Base-by-base conservation (phyloP, 2,888 invertebrate species). In the Scaeva pyrastri region DNA sequence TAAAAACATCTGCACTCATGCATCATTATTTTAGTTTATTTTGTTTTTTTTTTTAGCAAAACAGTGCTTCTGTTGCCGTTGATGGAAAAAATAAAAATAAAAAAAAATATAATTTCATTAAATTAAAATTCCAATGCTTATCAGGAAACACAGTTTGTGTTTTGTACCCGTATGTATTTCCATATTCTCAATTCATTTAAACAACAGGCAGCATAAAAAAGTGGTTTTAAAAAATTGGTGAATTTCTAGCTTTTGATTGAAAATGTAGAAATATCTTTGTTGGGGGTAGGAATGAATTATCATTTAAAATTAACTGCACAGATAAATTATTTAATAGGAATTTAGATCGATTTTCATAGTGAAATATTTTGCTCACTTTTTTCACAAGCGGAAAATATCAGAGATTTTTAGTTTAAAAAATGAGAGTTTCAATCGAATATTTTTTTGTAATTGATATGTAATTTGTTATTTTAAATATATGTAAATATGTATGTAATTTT, bases 1-100 rank as follows among this genome's bases (percentile, higher is more conserved):
- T 36, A 79, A 74, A 78, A 75, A 71, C 19, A 21, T 41, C 14
- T 81, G 62, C 70, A 66, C 56, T 71, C 84, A 78, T 84, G 78
- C 78, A 74, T 84, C 48, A 83, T 55, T 73, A 62, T 77, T 68
- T 78, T 77, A 73, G 55, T 71, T 43, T 70, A 4, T 14, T 56
- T 56, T 16, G 55, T 71, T 43, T 70, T 14, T 14, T 56, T 56
- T 16, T 56, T 31, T 55, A 56, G 56, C 26, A 26, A 19, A n/a
- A 23, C 21, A 52, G n/a, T 5, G 16, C 5, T 10, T 10, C 16
- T 56, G 31, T 16, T 31, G 0, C 8, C 6, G 2, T 7, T 5
- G 31, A 5, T 1, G 31, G 2, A 31, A 39, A 60, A 41, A 6
- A 58, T 11, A 12, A 6, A 39, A 12, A 39, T 19, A 14, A 14